Evolutionary conservation across 2,888 invertebrate genomes (phyloP).

Genomic region (Pachydiplax longipennis): DNA sequence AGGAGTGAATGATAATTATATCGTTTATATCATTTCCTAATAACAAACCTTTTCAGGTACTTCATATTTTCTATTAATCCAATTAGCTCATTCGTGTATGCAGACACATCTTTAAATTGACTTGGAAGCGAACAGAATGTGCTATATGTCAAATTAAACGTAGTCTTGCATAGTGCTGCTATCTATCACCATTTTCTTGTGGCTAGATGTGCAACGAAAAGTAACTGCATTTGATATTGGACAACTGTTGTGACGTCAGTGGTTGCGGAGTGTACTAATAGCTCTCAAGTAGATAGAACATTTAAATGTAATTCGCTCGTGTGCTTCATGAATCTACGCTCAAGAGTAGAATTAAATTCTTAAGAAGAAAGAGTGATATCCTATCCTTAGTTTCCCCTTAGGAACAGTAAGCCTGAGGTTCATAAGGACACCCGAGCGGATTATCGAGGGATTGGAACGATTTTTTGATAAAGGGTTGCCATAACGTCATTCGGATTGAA

Average conservation of each 20-base stretch:
- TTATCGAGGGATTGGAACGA: background rate
- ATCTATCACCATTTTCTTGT: conserved; percentile 28
- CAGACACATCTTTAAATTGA: background rate
- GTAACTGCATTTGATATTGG: conserved; percentile 43
- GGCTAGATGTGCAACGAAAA: conserved; percentile 30
- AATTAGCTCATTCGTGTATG: background rate
- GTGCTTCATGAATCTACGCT: background rate
- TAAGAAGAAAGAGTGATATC: conserved; percentile 22
- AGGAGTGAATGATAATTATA: background rate
- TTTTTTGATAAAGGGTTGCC: background rate
- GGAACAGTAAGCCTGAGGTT: background rate
- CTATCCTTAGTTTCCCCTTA: background rate
- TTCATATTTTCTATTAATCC: background rate
- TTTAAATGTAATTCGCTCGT: conserved; percentile 23
- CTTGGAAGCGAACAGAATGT: background rate
- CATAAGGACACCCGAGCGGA: background rate
- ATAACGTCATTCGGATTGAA: background rate
- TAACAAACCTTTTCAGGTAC: background rate
- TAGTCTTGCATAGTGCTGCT: conserved; percentile 20
- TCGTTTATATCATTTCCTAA: background rate
- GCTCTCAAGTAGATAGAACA: conserved; percentile 16
- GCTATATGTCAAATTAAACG: background rate
- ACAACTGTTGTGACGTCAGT: conserved; percentile 33
- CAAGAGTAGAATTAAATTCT: background rate
- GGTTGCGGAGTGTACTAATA: conserved; percentile 26